Evolutionary conservation across 2,888 invertebrate species (phyloP).

Genomic region (Meta bourneti): DNA sequence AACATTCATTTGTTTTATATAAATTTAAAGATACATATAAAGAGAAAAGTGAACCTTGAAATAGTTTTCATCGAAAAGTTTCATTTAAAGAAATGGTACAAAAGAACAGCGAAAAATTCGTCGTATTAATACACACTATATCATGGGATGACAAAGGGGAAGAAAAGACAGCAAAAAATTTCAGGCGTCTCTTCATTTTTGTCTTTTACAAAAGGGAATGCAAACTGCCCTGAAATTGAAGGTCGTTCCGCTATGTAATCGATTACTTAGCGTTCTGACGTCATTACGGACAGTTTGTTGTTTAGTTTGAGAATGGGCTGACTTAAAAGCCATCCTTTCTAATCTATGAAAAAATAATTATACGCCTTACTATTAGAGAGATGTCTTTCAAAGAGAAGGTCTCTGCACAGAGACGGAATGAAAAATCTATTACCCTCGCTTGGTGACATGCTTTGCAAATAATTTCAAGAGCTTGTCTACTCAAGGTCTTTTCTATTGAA

Average conservation of each 20-base stretch:
- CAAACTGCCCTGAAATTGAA: conserved; percentile 29
- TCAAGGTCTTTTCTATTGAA: no score
- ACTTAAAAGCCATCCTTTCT: conserved; percentile 9
- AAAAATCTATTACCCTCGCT: no score
- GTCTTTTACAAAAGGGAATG: conserved; percentile 9
- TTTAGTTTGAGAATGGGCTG: conserved; percentile 29
- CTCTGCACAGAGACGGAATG: no score
- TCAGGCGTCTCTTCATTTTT: conserved; percentile 30
- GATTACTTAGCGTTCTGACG: conserved; percentile 44
- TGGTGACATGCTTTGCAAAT: no score
- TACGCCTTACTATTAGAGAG: background rate
- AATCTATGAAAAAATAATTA: background rate
- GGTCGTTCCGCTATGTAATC: conserved; percentile 26
- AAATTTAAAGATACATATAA: no score
- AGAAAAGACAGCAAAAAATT: background rate
- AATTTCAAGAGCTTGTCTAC: no score
- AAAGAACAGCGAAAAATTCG: background rate
- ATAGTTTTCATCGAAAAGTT: background rate
- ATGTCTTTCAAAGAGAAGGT: background rate
- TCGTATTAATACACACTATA: no score
- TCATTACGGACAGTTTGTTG: conserved; percentile 26
- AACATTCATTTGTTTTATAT: no score
- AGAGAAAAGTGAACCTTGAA: no score
- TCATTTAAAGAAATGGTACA: background rate
- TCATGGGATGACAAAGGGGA: background rate